Percentiles rank a stretch among this genome's conserved stretches.
Evolutionary conservation across 2,888 invertebrate species (phyloP).

Genomic region (Argynnis bischoffii): DNA sequence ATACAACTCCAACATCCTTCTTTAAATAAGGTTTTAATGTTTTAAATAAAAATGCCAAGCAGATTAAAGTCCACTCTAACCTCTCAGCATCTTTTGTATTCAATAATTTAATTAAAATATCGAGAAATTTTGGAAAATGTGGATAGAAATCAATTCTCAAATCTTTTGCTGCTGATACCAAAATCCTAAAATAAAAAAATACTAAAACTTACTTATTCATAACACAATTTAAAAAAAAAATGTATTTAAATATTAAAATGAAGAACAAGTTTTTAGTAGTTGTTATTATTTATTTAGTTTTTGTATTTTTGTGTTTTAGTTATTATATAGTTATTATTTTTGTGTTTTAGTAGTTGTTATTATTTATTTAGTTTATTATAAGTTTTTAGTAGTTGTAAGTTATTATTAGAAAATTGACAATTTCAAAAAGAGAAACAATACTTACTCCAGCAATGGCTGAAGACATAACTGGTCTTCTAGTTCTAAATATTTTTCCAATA

Average conservation of each 20-base stretch:
- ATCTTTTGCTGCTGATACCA: conserved; percentile 93
- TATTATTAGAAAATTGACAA: too few species aligned
- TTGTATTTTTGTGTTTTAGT: too few species aligned
- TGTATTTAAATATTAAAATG: conserved; percentile 1
- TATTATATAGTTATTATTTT: too few species aligned
- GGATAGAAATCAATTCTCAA: conserved; percentile 93
- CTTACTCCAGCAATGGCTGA: conserved; percentile 93
- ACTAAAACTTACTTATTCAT: conserved; percentile 6
- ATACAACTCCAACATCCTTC: conserved; percentile 88
- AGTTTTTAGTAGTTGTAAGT: too few species aligned
- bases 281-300: too few species aligned
- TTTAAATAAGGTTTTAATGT: conserved; percentile 91
- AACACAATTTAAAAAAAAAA: background rate
- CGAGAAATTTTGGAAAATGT: conserved; percentile 89
- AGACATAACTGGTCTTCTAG: conserved; percentile 87
- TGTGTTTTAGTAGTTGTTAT: background rate
- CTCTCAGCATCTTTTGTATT: conserved; percentile 91
- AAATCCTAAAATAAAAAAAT: conserved; percentile 81
- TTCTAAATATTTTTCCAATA: conserved; percentile 88
- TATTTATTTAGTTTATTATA: too few species aligned
- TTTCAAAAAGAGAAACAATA: conserved; percentile 41
- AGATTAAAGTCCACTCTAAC: conserved; percentile 92
- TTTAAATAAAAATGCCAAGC: conserved; percentile 95
- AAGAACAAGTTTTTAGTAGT: background rate
- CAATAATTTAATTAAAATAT: conserved; percentile 86